A percentile compares a stretch with the other conserved stretches of the same genome.
Evolutionary conservation across 2,797 vertebrate genomes (phyloP).

Genomic region (Coccyzus lansbergi): DNA sequence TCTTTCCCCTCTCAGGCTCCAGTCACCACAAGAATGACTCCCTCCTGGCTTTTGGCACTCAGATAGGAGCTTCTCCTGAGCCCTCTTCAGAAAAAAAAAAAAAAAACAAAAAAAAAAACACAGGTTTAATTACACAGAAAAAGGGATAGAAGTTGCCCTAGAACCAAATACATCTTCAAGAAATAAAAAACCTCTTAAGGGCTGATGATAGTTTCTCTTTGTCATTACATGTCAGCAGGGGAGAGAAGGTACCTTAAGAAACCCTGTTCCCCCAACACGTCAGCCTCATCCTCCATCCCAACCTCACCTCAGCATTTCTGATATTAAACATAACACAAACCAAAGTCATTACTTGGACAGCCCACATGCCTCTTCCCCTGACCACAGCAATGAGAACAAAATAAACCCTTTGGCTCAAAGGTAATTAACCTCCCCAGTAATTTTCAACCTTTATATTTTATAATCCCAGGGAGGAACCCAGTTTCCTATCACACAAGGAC

Average conservation of each 20-base stretch:
- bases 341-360: background rate
- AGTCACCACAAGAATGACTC: background rate
- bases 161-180: background rate
- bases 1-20: background rate
- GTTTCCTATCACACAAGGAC: background rate
- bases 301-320: background rate
- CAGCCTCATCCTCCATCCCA: background rate
- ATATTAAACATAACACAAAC: fast-evolving
- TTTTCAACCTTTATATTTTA: background rate
- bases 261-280: fast-evolving
- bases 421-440: background rate
- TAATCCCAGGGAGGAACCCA: background rate
- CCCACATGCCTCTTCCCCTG: background rate
- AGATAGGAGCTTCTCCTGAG: background rate
- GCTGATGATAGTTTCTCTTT: background rate
- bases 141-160: background rate
- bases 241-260: background rate
- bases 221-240: fast-evolving
- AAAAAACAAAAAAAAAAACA: too few relatives aligned
- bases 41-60: background rate
- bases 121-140: background rate
- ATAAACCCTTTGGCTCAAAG: background rate
- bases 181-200: background rate
- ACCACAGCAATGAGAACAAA: background rate
- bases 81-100: background rate